Percentiles rank a stretch among this genome's conserved stretches.
Evolutionary conservation across 2,888 invertebrate genomes (phyloP).

Genomic region (Himalopsyche tibetana): DNA sequence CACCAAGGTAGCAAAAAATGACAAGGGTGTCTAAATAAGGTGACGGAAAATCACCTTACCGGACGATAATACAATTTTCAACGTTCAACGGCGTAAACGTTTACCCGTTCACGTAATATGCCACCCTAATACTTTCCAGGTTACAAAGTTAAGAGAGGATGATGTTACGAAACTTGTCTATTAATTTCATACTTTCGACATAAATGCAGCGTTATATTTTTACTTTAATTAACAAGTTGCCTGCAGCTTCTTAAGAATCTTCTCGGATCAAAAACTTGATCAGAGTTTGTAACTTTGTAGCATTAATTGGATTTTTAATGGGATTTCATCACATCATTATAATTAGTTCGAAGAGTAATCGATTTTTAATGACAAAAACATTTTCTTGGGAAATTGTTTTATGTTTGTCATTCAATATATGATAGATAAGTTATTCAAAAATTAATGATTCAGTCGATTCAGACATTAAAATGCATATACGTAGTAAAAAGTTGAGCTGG

Average conservation of each 20-base stretch:
- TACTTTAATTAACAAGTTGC: conserved; percentile 21
- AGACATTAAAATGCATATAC: too few species aligned
- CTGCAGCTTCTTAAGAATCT: background rate
- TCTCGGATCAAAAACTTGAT: too few species aligned
- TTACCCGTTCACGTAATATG: conserved; percentile 44
- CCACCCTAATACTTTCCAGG: conserved; percentile 39
- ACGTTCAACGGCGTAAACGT: conserved; percentile 45
- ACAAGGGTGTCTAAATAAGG: conserved; percentile 45
- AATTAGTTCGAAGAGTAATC: too few species aligned
- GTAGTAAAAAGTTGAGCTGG: too few species aligned
- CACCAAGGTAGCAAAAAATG: conserved; percentile 35
- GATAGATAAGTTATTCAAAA: too few species aligned
- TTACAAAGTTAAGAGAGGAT: conserved; percentile 10
- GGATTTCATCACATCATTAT: too few species aligned
- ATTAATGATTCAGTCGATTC: too few species aligned
- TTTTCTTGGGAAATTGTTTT: too few species aligned
- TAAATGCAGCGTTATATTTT: background rate
- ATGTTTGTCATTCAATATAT: too few species aligned
- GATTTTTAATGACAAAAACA: too few species aligned
- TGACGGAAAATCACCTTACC: conserved; percentile 51
- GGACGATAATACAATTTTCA: conserved; percentile 53
- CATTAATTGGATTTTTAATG: too few species aligned
- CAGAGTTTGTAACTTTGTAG: too few species aligned
- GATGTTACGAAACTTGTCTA: conserved; percentile 9
- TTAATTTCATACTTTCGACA: background rate